Base-by-base conservation (phyloP, 2,797 vertebrate species). In the Amblyraja radiata region DNA sequence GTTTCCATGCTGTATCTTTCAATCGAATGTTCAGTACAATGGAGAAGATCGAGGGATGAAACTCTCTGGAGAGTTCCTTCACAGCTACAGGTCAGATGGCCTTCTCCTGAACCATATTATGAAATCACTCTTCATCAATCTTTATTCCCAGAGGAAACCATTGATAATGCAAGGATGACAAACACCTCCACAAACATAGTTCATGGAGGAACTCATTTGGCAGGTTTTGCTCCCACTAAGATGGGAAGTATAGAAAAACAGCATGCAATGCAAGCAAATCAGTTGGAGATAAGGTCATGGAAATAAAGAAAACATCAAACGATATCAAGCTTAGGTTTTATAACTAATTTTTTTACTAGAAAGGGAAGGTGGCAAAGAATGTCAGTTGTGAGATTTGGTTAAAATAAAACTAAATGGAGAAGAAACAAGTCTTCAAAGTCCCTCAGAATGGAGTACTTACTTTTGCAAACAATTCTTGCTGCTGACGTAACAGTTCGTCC, bases 391-490 rank as follows among this genome's bases (percentile, higher is more conserved):
- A 63, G 32, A 8, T 32, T 88, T n/a, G 16, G 16, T 23, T 25
- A 32, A 32, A 36, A 78, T 11, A 32, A 36, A 32, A 36, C 14
- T 88, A 32, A 10, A 11, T 14, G 77, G 6, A 21, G n/a, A 32
- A 88, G 63, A 36, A 36, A 36, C 18, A 88, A 65, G 10, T 39
- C 4, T 8, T 80, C 74, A 77, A 76, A n/a, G 58, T 32, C 32
- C 32, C 32, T 32, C 32, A 32, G 32, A 32, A 32, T 65, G 28
- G 14, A 77, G 93, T 61, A 36, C 81, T 83, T 93, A 93, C 93
- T 39, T 93, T 92, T 46, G 93, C 93, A 58, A 93, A 93, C 25
- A 93, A 25, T 36, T 93, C 93, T 88, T 92, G 93, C 58, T 93
- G 93, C 36, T 93, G 93, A 1, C 84, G 93, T 36, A 93, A 68